Conservation (phyloP, 2,797 vertebrate genomes). For the Enteromius trimaculatus region DNA sequence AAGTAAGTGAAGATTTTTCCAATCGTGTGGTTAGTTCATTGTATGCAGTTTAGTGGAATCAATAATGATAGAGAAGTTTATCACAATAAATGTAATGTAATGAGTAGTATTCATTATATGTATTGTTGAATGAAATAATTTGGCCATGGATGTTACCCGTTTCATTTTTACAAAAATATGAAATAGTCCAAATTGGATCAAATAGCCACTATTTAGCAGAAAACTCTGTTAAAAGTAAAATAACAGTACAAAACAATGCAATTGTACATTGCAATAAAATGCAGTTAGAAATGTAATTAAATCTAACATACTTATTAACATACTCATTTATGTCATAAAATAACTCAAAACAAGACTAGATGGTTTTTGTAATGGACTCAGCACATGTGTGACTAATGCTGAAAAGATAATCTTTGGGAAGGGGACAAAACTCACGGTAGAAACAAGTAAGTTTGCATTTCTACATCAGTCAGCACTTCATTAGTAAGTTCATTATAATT, state of each 20-base stretch:
- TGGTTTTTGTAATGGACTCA: constrained; percentile 5
- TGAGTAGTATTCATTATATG: background rate
- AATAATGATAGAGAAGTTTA: background rate
- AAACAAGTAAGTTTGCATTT: constrained; percentile 23
- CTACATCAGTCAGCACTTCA: background rate
- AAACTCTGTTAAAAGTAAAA: background rate
- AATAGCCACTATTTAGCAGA: background rate
- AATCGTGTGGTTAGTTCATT: background rate
- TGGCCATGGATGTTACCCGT: background rate
- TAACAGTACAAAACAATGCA: background rate
- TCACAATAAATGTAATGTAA: background rate
- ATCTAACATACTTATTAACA: background rate
- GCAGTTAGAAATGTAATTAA: background rate
- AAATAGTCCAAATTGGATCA: background rate
- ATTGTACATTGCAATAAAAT: background rate
- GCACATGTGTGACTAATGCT: constrained; percentile 25
- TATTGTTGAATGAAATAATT: background rate
- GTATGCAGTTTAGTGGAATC: background rate
- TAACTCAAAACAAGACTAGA: background rate
- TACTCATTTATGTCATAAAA: background rate
- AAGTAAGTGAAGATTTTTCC: constrained; percentile 43
- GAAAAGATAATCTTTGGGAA: constrained; percentile 12
- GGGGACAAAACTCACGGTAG: constrained; percentile 21
- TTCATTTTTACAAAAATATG: background rate
- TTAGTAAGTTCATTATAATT: background rate